A percentile compares a stretch with the other conserved stretches of the same genome.
These are phyloP conservation scores for Solea solea DNA, from an alignment of 2,113 vertebrate genomes.

Conservation along the genomic window DNA sequence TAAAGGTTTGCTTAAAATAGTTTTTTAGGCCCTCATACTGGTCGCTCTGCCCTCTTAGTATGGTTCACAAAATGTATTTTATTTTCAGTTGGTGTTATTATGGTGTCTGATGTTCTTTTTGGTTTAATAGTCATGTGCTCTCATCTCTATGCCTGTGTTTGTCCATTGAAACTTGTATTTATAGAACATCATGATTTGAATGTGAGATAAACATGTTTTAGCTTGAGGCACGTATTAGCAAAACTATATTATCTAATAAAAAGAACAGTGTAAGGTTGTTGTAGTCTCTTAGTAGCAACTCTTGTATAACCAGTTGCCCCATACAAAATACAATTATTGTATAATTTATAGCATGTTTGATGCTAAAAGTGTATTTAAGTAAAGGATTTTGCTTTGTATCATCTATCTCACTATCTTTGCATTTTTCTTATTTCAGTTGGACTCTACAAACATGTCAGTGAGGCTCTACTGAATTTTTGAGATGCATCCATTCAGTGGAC, in stretches of 20 bases:
- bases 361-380: neutral
- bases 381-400: neutral
- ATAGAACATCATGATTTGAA: neutral
- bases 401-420: neutral
- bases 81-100: neutral
- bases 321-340: neutral
- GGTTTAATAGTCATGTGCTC: constrained; percentile 11
- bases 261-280: neutral
- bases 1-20: neutral
- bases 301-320: neutral
- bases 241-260: no score
- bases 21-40: no score
- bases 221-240: neutral
- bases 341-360: neutral
- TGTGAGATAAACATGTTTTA: neutral
- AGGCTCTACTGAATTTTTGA: neutral
- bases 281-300: neutral
- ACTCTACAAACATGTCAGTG: neutral
- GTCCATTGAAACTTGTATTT: constrained; percentile 3
- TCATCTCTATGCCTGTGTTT: constrained; percentile 15
- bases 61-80: neutral
- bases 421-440: neutral
- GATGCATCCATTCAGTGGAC: neutral
- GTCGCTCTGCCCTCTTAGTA: neutral
- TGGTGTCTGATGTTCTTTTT: constrained; percentile 5